Conservation (phyloP, 2,797 vertebrate species). For the Hephaestus fuliginosus region DNA sequence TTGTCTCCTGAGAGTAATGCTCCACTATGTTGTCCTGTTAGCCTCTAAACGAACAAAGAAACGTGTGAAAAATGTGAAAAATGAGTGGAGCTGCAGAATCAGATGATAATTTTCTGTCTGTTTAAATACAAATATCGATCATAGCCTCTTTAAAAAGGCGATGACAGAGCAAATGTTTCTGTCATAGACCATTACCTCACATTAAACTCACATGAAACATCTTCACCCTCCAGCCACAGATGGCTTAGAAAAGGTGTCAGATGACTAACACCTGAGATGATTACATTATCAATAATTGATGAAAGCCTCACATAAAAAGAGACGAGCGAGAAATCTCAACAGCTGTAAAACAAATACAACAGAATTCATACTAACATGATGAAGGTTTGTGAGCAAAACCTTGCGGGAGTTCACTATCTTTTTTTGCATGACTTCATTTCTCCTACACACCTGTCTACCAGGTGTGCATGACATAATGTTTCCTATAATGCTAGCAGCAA, state of each 20-base stretch:
- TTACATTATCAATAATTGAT: background rate
- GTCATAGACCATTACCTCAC: no score
- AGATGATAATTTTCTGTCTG: no score
- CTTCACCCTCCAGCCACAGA: background rate
- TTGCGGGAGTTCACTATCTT: background rate
- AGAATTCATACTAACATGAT: background rate
- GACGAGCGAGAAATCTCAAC: background rate
- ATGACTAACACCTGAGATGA: background rate
- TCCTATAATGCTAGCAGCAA: background rate
- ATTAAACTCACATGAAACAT: background rate
- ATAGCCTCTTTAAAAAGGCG: background rate
- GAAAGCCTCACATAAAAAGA: background rate
- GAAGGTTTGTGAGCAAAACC: background rate
- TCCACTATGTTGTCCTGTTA: background rate
- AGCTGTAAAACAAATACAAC: background rate
- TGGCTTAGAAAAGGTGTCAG: background rate
- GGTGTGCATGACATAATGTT: background rate
- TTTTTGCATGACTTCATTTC: slow-evolving; percentile 4
- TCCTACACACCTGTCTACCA: background rate
- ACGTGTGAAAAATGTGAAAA: no score
- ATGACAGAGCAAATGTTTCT: no score
- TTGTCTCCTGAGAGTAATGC: no score
- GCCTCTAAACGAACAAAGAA: background rate
- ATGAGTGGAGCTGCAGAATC: no score
- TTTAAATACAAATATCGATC: background rate